Evolutionary conservation across 1,140 invertebrate genomes (phyloP), one percentile per base, ranked within the genome.

Genomic region (Coelopa frigida): DNA sequence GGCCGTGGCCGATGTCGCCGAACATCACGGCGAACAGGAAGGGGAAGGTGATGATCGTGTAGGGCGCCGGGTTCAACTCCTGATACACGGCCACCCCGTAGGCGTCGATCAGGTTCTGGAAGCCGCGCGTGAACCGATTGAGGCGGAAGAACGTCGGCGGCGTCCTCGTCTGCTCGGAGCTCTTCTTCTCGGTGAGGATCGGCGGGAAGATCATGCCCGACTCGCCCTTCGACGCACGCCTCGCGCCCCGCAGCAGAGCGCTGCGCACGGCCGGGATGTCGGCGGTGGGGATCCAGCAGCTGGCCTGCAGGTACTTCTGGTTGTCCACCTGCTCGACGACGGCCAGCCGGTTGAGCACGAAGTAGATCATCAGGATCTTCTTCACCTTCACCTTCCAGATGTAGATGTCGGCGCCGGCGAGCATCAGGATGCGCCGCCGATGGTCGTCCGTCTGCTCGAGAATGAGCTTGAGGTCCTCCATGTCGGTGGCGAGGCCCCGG

Each of bases 231-330:
- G 49, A 33, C 17, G 23, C 86, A 27, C 82, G 75, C 57, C 94
- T 87, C 27, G 91, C 91, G 70, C 93, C 94, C 57, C 88, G 79
- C 33, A 81, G 78, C 7, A 98, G 73, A 10, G 90, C 90, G 46
- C 83, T 77, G 55, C 91, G 86, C 26, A 98, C 90, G 22, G 79
- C 76, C 15, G 82, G 76, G 17, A 95, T 72, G 55, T 96, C 87
- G 23, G 79, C 73, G 1, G 80, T 78, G 0, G 94, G 89, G 51
- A 92, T 85, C 92, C 93, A 98, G 70, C 91, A 94, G 72, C 98
- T 94, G 7, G 87, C 92, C 51, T 97, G 93, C 27, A 98, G 73
- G 73, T 92, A 96, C 51, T 85, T 85, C 61, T 93, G 89, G 18
- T 84, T 85, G 7, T 89, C 83, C 56, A 87, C 81, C 71, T 87